Evolutionary conservation across 2,797 vertebrate species (phyloP), one percentile per base, ranked within the genome.

Genomic region (Falco novaeseelandiae): DNA sequence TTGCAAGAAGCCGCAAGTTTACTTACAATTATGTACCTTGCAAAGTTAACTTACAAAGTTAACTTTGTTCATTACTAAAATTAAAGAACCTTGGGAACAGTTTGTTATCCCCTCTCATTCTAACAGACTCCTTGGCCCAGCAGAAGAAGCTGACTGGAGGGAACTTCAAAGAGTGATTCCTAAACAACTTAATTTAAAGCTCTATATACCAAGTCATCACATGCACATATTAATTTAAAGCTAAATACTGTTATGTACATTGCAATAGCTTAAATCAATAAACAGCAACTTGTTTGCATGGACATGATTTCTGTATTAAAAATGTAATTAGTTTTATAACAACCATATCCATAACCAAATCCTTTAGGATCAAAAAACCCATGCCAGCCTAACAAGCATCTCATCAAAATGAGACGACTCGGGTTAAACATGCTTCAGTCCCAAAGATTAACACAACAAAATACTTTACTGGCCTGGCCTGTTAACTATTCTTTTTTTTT

Each of bases 1-100:
- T 0, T 40, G 27, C 63, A 88, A 65, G 76, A 93, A 94, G 48
- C 21, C 30, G 12, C 25, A 71, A 55, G 15, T 58, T 62, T 57
- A 61, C 32, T 65, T 63, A n/a, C 2, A 91, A 59, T 22, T 51
- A 38, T 26, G 16, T n/a, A 58, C 25, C 30, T 63, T 0, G 0
- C 29, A 23, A 83, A 81, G 16, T 27, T 40, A 40, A 40, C 30
- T 63, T 0, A 0, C 29, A 23, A 83, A 81, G 16, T 27, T 46
- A 78, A 77, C 20, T 77, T 83, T 73, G 51, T 63, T 63, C 27
- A 40, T 66, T 74, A 74, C 25, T 49, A 67, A 70, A 90, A 59
- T 27, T 12, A 51, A 87, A 86, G 42, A 78, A 67, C 10, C 12
- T 63, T 2, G 7, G 8, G 34, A 82, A 57, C 3, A 65, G 57